Evolutionary conservation across 1,140 invertebrate genomes (phyloP).

Genomic region (Neelides sp.): DNA sequence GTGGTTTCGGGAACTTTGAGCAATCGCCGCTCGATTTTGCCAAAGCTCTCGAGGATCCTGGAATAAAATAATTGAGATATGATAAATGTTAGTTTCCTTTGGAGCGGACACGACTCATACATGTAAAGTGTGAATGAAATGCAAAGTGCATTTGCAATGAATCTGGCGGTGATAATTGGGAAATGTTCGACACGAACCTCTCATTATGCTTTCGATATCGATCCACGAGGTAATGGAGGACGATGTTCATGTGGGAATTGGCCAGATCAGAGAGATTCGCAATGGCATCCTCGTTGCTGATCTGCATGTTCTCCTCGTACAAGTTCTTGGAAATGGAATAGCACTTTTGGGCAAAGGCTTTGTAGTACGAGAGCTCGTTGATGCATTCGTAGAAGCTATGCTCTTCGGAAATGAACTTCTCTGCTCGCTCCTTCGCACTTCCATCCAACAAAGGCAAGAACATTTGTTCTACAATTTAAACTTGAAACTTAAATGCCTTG

Average conservation of each 20-base stretch:
- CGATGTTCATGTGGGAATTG: conserved; percentile 15
- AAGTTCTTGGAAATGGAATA: conserved; percentile 23
- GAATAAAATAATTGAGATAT: not conserved
- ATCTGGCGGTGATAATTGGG: too few species aligned
- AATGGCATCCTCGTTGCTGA: conserved; percentile 28
- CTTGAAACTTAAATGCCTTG: too few species aligned
- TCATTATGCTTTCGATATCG: conserved; percentile 12
- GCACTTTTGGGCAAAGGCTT: conserved; percentile 13
- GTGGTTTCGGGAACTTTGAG: conserved; percentile 52
- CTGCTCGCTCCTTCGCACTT: conserved; percentile 14
- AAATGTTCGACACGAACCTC: too few species aligned
- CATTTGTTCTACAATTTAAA: conserved; percentile 10
- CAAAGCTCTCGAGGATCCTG: conserved; percentile 31
- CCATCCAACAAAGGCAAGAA: conserved; percentile 22
- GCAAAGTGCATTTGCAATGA: too few species aligned
- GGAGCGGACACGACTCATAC: too few species aligned
- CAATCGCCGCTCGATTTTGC: conserved; percentile 36
- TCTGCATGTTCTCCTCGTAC: conserved; percentile 13
- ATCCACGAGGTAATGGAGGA: conserved; percentile 17
- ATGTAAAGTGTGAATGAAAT: too few species aligned
- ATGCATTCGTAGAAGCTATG: conserved; percentile 22
- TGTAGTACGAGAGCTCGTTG: conserved; percentile 19
- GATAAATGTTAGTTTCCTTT: too few species aligned
- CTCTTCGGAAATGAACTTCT: conserved; percentile 14
- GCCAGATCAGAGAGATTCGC: conserved; percentile 15